Conservation (phyloP, 2,113 vertebrate genomes). For the Gavia stellata region DNA sequence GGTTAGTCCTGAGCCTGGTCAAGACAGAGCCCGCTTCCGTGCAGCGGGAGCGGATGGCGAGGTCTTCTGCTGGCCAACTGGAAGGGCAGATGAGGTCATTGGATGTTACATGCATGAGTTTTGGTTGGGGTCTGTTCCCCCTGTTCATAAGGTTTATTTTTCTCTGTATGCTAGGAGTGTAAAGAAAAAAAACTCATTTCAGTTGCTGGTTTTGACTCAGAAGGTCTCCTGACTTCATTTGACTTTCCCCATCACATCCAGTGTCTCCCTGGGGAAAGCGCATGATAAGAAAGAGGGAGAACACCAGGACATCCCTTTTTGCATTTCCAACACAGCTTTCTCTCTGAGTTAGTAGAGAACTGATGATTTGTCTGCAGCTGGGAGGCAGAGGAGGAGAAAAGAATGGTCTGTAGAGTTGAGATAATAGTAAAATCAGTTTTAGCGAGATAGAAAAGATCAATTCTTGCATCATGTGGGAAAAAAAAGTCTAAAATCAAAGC, state of each 20-base stretch:
- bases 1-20: neutral
- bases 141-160: neutral
- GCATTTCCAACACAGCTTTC: neutral
- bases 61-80: neutral
- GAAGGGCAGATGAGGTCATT: slow-evolving; percentile 2
- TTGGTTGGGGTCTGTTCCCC: neutral
- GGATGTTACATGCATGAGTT: neutral
- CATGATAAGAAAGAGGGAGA: neutral
- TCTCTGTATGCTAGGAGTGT: neutral
- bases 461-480: neutral
- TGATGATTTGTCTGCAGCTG: neutral
- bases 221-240: neutral
- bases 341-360: neutral
- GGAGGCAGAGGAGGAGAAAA: neutral
- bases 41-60: neutral
- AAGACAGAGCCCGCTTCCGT: neutral
- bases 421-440: neutral
- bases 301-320: slow-evolving; percentile 6
- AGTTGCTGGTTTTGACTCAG: neutral
- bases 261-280: neutral
- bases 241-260: neutral
- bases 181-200: neutral
- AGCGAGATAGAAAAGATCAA: neutral
- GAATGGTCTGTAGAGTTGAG: neutral
- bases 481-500: neutral